These are phyloP conservation scores for Phenganax stokvisi DNA, from an alignment of 92 coral and sea anemone genomes.

Conservation along the genomic window DNA sequence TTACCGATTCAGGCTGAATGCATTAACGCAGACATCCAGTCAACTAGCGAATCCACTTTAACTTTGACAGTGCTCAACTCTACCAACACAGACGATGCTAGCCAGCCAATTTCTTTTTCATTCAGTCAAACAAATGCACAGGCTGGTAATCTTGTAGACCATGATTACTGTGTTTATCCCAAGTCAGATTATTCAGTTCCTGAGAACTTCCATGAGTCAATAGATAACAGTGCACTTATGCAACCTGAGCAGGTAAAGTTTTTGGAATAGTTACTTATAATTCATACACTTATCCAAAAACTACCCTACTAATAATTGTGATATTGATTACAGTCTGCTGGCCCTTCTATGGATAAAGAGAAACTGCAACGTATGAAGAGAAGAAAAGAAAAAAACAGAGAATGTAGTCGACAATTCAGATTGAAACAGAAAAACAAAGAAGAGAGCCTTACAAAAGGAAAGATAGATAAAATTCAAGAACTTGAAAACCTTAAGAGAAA, in stretches of 20 bases:
- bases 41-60: slow-evolving; percentile 28
- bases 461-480: slow-evolving; percentile 44
- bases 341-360: slow-evolving; percentile 51
- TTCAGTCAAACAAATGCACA: slow-evolving; percentile 16
- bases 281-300: neutral
- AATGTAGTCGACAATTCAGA: slow-evolving; percentile 87
- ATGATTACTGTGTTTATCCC: slow-evolving; percentile 21
- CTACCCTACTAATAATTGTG: neutral
- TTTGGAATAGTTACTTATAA: neutral
- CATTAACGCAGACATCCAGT: slow-evolving; percentile 6
- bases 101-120: slow-evolving; percentile 21
- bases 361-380: slow-evolving; percentile 59
- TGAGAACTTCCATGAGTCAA: slow-evolving; percentile 8
- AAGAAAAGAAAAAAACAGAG: slow-evolving; percentile 84
- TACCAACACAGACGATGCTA: slow-evolving; percentile 25
- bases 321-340: slow-evolving; percentile 37
- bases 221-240: slow-evolving; percentile 1
- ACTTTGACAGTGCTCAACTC: slow-evolving; percentile 33
- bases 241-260: slow-evolving; percentile 14
- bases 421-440: slow-evolving; percentile 76
- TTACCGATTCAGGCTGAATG: slow-evolving; percentile 5
- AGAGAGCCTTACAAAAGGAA: slow-evolving; percentile 59
- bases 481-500: slow-evolving; percentile 49
- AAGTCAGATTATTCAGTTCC: neutral
- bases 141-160: slow-evolving; percentile 10